These are phyloP conservation scores for Phacellophora camtschatica DNA, from an alignment of 30 jellyfish, hydroid and myxozoan genomes.

Conservation along the genomic window DNA sequence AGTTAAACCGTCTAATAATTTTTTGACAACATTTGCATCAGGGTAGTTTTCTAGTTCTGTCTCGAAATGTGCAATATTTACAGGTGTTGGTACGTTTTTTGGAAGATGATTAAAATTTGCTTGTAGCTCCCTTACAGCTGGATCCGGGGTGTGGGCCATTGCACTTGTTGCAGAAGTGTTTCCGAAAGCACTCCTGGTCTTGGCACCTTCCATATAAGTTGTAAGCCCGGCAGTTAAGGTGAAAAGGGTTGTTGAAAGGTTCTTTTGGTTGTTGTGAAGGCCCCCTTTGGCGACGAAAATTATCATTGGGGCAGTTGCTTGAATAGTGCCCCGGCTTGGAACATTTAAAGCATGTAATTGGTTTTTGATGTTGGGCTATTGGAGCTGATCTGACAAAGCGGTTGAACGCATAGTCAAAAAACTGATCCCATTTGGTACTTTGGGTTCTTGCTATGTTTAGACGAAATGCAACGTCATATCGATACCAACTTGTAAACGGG, in stretches of 20 bases:
- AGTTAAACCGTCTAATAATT: not conserved
- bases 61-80: not conserved
- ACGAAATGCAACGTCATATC: not conserved
- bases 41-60: not conserved
- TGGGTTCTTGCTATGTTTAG: not conserved
- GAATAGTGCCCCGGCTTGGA: conserved; percentile 4
- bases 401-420: not conserved
- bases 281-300: not conserved
- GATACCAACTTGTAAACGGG: not conserved
- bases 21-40: not conserved
- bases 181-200: not conserved
- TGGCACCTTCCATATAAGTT: not conserved
- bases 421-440: not conserved
- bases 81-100: not conserved
- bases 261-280: not conserved
- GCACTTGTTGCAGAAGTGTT: not conserved
- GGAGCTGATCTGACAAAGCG: not conserved
- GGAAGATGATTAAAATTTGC: not conserved
- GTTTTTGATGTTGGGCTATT: not conserved
- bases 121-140: not conserved
- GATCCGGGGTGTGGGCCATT: not conserved
- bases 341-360: not conserved
- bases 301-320: not conserved
- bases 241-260: not conserved
- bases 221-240: not conserved